phyloP scores from a whole-genome alignment of 2,797 vertebrate species.

The Acipenser oxyrinchus region DNA sequence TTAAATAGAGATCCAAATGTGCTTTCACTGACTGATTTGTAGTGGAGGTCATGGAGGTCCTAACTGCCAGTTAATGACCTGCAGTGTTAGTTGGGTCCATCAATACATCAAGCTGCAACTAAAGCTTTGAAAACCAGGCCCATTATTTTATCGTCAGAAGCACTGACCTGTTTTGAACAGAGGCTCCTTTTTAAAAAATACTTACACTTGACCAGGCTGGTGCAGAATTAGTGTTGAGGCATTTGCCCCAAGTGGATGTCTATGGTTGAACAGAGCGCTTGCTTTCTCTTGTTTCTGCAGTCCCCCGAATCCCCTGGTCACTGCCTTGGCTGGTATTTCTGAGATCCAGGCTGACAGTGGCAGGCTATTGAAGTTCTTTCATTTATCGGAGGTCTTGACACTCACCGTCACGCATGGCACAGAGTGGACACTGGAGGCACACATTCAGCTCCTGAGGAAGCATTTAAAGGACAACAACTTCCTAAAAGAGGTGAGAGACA shows the following conservation, averaged over 20 bases:
- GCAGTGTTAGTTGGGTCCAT: too few species aligned
- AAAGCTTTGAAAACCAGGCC: too few species aligned
- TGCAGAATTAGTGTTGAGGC: background rate
- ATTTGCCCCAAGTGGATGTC: background rate
- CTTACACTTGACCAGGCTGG: background rate
- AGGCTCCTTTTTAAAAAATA: background rate
- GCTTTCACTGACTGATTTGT: too few species aligned
- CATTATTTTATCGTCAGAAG: too few species aligned
- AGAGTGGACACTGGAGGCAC: slow-evolving; percentile 41
- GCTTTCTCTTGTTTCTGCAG: slow-evolving; percentile 40
- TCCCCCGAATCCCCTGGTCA: slow-evolving; percentile 46
- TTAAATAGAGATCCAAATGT: too few species aligned
- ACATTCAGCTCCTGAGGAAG: slow-evolving; percentile 61
- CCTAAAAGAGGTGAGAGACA: slow-evolving; percentile 54
- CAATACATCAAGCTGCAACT: too few species aligned
- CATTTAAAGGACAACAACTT: slow-evolving; percentile 52
- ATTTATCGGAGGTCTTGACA: slow-evolving; percentile 44
- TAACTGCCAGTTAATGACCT: too few species aligned
- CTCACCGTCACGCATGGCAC: slow-evolving; percentile 52
- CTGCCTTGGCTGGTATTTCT: slow-evolving; percentile 47
- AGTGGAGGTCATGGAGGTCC: too few species aligned
- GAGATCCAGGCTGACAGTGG: slow-evolving; percentile 50
- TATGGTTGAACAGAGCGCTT: background rate
- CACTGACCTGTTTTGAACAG: too few species aligned
- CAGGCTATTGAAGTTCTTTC: slow-evolving; percentile 53